phyloP scores from a whole-genome alignment of 2,797 vertebrate species.

The Lateolabrax maculatus region DNA sequence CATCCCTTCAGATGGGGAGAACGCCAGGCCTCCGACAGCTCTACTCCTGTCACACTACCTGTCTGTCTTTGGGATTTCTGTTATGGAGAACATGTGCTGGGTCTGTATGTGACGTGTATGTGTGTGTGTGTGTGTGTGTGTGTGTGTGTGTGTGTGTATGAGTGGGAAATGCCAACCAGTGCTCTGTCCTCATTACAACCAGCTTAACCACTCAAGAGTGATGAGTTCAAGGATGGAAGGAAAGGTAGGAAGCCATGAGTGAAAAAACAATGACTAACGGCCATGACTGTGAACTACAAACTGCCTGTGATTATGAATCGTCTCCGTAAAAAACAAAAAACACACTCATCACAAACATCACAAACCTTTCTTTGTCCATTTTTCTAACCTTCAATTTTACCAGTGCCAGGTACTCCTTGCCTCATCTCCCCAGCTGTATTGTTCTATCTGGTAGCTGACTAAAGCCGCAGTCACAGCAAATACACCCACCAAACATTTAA shows the following conservation, averaged over 20 bases:
- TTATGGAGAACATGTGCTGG: slow-evolving; percentile 77
- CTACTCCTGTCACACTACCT: slow-evolving; percentile 73
- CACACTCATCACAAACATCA: slow-evolving; percentile 16
- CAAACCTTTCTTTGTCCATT: slow-evolving; percentile 41
- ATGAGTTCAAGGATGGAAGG: slow-evolving; percentile 55
- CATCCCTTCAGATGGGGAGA: slow-evolving; percentile 66
- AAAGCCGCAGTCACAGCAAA: slow-evolving; percentile 25
- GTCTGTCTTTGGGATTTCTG: slow-evolving; percentile 67
- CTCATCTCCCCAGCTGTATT: slow-evolving; percentile 10
- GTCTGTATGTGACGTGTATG: background rate
- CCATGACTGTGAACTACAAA: slow-evolving; percentile 26
- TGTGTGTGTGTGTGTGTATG: background rate
- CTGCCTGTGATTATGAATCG: slow-evolving; percentile 38
- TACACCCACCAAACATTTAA: slow-evolving; percentile 7
- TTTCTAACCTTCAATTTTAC: slow-evolving; percentile 27
- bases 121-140: slow-evolving; percentile 1
- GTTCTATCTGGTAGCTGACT: slow-evolving; percentile 16
- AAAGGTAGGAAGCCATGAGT: slow-evolving; percentile 22
- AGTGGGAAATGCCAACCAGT: slow-evolving; percentile 43
- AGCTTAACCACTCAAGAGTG: slow-evolving; percentile 53
- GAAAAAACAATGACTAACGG: slow-evolving; percentile 28
- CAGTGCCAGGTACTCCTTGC: slow-evolving; percentile 22
- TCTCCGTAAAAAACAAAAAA: background rate
- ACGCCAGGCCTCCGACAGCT: slow-evolving; percentile 66
- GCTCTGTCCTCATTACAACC: slow-evolving; percentile 56